These are phyloP conservation scores for Lophius piscatorius DNA, from an alignment of 2,113 vertebrate species.

Conservation along the genomic window DNA sequence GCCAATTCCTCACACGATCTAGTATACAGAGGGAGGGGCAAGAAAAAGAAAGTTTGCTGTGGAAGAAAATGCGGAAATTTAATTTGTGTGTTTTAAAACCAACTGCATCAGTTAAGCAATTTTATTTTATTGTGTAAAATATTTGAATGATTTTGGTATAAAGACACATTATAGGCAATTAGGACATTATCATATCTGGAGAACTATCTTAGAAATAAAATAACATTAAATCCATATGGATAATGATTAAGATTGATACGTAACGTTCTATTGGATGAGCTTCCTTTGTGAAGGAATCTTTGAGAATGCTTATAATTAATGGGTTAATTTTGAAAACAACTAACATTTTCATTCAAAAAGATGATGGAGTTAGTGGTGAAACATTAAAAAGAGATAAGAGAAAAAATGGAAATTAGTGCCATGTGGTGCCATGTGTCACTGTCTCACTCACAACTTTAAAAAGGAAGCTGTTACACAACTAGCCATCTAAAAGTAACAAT, in stretches of 20 bases:
- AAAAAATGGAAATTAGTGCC: background rate
- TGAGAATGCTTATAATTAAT: no score
- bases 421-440: no score
- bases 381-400: background rate
- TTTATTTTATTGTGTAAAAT: no score
- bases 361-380: background rate
- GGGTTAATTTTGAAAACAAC: no score
- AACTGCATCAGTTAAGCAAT: background rate
- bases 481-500: no score
- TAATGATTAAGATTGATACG: background rate
- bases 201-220: background rate
- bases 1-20: constrained; percentile 53
- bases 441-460: no score
- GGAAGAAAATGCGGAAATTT: background rate
- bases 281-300: no score
- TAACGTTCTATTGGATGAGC: no score
- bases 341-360: background rate
- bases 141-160: background rate
- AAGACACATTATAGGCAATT: background rate
- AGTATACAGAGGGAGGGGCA: constrained; percentile 10
- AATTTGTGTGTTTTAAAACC: background rate
- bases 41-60: background rate
- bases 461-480: no score
- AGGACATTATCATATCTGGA: background rate
- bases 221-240: background rate